phyloP scores from a whole-genome alignment of 2,113 vertebrate genomes.

The Microtus richardsoni region DNA sequence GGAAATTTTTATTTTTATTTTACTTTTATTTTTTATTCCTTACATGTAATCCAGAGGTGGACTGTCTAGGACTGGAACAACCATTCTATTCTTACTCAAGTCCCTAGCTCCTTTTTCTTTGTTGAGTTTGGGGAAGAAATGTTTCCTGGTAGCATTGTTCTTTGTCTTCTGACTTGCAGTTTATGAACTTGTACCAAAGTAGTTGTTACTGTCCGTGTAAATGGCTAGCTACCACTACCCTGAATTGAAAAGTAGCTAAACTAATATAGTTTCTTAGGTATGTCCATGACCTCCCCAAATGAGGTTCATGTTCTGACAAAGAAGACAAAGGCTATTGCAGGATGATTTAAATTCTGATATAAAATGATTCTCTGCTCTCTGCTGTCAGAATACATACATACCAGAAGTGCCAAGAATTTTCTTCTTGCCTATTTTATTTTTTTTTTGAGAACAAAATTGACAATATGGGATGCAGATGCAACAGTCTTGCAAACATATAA shows the following conservation, averaged over 20 bases:
- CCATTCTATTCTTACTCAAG: not conserved
- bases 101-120: not conserved
- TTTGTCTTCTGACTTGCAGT: not conserved
- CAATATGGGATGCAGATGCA: not conserved
- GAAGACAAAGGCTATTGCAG: not conserved
- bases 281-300: not conserved
- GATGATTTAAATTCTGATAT: not conserved
- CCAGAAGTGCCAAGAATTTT: not conserved
- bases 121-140: not conserved
- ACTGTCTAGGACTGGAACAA: not conserved
- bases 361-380: not conserved
- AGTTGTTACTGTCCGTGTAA: not conserved
- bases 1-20: not conserved
- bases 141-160: not conserved
- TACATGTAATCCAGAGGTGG: not conserved
- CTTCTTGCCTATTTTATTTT: not conserved
- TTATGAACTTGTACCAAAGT: not conserved
- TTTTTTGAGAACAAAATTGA: not conserved
- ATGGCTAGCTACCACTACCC: not conserved
- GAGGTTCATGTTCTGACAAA: not conserved
- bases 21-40: not conserved
- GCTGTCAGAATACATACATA: not conserved
- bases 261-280: not conserved
- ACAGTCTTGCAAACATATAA: not conserved
- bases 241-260: not conserved